A percentile compares a stretch with the other conserved stretches of the same genome.
phyloP scores from a whole-genome alignment of 2,797 vertebrate species.

The Linurgus olivaceus region DNA sequence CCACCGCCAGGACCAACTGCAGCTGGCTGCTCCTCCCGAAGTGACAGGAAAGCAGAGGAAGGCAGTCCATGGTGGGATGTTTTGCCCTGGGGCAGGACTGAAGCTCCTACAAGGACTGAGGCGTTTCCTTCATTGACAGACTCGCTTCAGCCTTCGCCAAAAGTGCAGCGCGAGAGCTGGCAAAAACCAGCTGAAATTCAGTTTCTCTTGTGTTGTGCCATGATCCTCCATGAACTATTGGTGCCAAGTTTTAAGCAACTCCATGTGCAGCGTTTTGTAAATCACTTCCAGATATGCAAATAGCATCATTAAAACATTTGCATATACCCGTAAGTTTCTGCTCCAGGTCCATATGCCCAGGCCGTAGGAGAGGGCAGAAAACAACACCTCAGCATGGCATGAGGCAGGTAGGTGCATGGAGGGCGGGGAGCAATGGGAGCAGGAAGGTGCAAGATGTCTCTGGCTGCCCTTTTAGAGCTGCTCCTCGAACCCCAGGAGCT shows the following conservation, averaged over 20 bases:
- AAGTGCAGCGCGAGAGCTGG: conserved; percentile 43
- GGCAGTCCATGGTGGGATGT: not conserved
- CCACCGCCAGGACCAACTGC: conserved; percentile 28
- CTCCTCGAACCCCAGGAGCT: not conserved
- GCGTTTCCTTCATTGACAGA: conserved; percentile 46
- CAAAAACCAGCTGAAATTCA: conserved; percentile 62
- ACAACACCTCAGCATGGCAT: not conserved
- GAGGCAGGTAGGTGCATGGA: not conserved
- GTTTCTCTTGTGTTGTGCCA: conserved; percentile 58
- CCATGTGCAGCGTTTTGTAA: conserved; percentile 62
- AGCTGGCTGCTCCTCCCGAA: not conserved
- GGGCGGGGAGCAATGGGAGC: not conserved
- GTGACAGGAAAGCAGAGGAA: conserved; percentile 8
- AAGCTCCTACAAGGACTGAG: not conserved
- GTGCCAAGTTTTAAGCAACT: conserved; percentile 68
- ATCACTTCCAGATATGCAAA: conserved; percentile 71
- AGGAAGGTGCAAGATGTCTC: not conserved
- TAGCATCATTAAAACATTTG: conserved; percentile 69
- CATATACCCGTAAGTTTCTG: conserved; percentile 52
- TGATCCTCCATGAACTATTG: conserved; percentile 38
- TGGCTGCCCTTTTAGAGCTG: not conserved
- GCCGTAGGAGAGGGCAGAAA: conserved; percentile 53
- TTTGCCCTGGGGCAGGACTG: conserved; percentile 60
- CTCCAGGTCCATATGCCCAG: conserved; percentile 58
- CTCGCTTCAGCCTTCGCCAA: conserved; percentile 35